phyloP scores from a whole-genome alignment of 2,888 invertebrate genomes.

The Drosophila tanythrix region DNA sequence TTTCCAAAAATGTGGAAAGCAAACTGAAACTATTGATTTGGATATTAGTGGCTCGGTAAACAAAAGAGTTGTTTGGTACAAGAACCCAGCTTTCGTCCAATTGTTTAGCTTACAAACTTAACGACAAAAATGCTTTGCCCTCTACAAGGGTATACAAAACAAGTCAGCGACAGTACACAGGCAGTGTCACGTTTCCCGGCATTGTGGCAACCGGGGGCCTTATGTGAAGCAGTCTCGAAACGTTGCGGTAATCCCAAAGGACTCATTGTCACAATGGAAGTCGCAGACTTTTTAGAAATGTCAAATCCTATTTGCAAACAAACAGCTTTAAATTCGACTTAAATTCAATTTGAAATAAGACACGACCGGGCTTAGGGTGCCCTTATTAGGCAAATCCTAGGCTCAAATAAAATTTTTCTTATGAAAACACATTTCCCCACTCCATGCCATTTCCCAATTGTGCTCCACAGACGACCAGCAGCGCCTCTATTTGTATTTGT shows the following conservation, averaged over 20 bases:
- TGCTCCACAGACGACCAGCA: slow-evolving; percentile 83
- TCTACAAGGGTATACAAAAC: neutral
- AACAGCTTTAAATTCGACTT: slow-evolving; percentile 44
- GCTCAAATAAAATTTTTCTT: slow-evolving; percentile 26
- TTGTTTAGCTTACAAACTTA: neutral
- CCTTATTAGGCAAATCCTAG: slow-evolving; percentile 40
- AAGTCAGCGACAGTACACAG: slow-evolving; percentile 12
- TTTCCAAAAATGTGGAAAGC: neutral
- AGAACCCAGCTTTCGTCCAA: neutral
- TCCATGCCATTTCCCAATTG: neutral
- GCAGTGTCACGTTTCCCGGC: neutral
- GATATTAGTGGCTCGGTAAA: neutral
- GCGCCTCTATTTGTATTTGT: slow-evolving; percentile 92
- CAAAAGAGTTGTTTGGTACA: neutral
- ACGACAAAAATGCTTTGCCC: neutral
- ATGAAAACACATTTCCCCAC: slow-evolving; percentile 8
- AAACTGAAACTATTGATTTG: neutral
- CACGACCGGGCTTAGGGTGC: neutral
- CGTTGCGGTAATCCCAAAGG: slow-evolving; percentile 35
- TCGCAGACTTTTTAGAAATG: slow-evolving; percentile 46
- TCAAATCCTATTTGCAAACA: slow-evolving; percentile 52
- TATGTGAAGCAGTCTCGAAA: slow-evolving; percentile 16
- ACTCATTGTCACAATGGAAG: slow-evolving; percentile 16
- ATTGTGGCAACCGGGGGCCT: neutral
- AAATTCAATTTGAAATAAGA: slow-evolving; percentile 39